phyloP scores from a whole-genome alignment of 2,797 vertebrate species.

The Catamblyrhynchus diadema region DNA sequence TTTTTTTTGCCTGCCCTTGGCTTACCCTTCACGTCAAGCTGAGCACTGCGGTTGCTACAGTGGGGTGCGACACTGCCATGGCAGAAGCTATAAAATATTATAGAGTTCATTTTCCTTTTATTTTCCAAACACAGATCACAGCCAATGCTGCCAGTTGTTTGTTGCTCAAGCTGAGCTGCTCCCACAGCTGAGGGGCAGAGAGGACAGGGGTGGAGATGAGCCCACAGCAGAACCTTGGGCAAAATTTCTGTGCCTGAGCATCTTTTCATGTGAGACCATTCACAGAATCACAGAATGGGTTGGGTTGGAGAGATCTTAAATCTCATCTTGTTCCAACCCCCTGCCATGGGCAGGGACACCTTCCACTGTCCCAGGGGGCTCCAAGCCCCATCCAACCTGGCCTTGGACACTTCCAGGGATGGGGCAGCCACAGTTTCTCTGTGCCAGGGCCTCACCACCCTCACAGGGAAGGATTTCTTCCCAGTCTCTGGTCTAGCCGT shows the following conservation, averaged over 20 bases:
- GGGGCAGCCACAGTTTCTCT: background rate
- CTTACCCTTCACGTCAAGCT: slow-evolving; percentile 6
- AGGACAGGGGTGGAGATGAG: background rate
- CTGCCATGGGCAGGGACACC: background rate
- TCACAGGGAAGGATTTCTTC: background rate
- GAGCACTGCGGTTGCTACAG: background rate
- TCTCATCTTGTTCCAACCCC: too few species aligned
- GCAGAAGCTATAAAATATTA: background rate
- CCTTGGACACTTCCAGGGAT: background rate
- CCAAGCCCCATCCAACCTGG: accelerated
- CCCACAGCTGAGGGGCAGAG: background rate
- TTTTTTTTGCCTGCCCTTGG: slow-evolving; percentile 16
- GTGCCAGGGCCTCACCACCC: background rate
- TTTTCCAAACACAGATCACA: background rate
- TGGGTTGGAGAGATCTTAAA: background rate
- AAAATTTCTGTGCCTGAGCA: background rate
- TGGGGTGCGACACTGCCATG: background rate
- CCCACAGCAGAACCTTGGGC: background rate
- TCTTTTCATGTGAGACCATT: background rate
- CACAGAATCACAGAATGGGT: background rate
- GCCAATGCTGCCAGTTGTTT: accelerated
- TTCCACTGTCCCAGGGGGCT: accelerated
- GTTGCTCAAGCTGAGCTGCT: background rate
- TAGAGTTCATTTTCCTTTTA: background rate
- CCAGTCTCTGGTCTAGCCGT: too few species aligned